Evolutionary conservation across 64 coral and sea anemone genomes (phyloP).

Genomic region (Montipora foliosa): DNA sequence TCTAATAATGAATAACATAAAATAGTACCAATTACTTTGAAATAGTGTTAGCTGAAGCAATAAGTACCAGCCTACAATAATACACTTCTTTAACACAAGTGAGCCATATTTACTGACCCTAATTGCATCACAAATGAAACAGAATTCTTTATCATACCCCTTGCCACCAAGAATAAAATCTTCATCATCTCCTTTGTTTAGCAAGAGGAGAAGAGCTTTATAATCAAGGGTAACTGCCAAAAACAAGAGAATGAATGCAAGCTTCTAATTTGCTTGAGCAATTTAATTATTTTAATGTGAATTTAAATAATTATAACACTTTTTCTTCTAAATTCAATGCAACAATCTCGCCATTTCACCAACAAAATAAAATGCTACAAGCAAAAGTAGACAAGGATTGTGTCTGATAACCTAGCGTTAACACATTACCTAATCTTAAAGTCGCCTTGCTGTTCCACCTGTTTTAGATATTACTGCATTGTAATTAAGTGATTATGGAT

Average conservation of each 20-base stretch:
- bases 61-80: not conserved
- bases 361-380: not conserved
- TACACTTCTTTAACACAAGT: not conserved
- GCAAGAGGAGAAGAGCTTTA: conserved; percentile 56
- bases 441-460: not conserved
- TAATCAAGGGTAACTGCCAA: conserved; percentile 59
- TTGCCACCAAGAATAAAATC: conserved; percentile 44
- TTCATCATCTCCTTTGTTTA: conserved; percentile 37
- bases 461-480: not conserved
- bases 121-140: conserved; percentile 44
- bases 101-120: conserved; percentile 9
- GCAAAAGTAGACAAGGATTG: not conserved
- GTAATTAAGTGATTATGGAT: not conserved
- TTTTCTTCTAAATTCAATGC: not conserved
- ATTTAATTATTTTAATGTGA: not conserved
- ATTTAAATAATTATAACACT: not conserved
- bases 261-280: not conserved
- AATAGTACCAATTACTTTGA: too few relatives aligned
- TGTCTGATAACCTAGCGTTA: not conserved
- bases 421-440: not conserved
- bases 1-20: too few relatives aligned
- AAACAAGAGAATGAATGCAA: not conserved
- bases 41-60: not conserved
- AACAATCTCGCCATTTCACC: not conserved
- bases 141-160: conserved; percentile 38